These are phyloP conservation scores for Drepanosiphum platanoidis DNA, from an alignment of 2,888 invertebrate species.

Conservation along the genomic window DNA sequence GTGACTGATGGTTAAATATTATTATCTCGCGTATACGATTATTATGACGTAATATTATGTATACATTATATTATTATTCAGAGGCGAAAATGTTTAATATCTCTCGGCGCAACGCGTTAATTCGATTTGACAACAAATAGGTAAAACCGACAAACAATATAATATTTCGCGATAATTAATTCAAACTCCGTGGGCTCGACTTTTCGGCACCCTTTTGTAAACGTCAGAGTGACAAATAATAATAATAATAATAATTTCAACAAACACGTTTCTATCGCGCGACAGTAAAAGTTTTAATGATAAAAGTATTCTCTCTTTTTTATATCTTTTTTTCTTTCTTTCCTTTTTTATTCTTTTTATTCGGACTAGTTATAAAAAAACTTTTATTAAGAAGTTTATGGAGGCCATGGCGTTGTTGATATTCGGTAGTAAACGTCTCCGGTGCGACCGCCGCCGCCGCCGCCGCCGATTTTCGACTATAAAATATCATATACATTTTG, in stretches of 20 bases:
- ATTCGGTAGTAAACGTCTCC: slow-evolving; percentile 7
- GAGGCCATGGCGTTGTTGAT: not conserved
- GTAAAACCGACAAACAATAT: slow-evolving; percentile 1
- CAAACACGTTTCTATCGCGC: not conserved
- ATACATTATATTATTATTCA: too few species aligned
- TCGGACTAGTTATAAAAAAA: slow-evolving; percentile 21
- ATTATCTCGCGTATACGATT: not conserved
- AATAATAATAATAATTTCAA: too few species aligned
- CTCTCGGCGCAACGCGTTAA: too few species aligned
- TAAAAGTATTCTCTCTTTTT: not conserved
- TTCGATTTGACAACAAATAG: not conserved
- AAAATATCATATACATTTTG: too few species aligned
- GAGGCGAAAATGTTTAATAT: not conserved
- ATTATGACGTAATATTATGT: not conserved
- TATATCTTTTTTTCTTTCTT: not conserved
- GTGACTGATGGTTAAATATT: not conserved
- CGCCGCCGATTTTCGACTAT: not conserved
- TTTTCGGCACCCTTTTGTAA: not conserved
- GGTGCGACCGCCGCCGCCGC: too few species aligned
- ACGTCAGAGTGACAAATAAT: slow-evolving; percentile 7
- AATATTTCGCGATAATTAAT: slow-evolving; percentile 6
- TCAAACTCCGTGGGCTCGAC: not conserved
- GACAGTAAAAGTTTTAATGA: slow-evolving; percentile 36
- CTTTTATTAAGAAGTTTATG: slow-evolving; percentile 40
- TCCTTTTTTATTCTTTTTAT: not conserved